Conservation (phyloP, 1,140 invertebrate species). For the Elysia chlorotica region DNA sequence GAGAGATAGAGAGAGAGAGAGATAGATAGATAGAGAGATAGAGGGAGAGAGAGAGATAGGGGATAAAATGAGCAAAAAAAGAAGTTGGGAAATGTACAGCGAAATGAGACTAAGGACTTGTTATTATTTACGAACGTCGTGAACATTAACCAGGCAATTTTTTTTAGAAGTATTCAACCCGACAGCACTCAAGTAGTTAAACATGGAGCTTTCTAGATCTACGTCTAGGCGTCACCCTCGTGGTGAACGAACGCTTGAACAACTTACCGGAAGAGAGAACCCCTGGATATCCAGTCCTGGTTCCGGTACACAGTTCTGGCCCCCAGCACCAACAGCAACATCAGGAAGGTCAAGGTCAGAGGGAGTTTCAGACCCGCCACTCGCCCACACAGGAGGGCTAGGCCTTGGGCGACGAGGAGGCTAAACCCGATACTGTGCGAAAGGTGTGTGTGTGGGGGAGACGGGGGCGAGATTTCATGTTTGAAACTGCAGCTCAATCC, state of each 20-base stretch:
- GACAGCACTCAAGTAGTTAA: no score
- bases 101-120: no score
- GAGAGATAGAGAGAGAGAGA: not conserved
- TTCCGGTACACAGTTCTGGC: conserved; percentile 73
- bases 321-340: conserved; percentile 67
- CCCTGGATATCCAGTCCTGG: conserved; percentile 78
- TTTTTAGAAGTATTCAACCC: no score
- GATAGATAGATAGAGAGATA: not conserved
- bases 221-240: no score
- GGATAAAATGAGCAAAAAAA: not conserved
- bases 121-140: no score
- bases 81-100: not conserved
- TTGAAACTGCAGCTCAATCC: no score
- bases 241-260: no score
- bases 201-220: no score
- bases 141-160: no score
- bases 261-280: conserved; percentile 66
- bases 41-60: no score
- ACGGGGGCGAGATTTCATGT: no score
- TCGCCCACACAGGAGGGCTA: not conserved
- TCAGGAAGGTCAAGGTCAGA: conserved; percentile 66
- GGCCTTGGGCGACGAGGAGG: conserved; percentile 13
- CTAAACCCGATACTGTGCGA: conserved; percentile 10
- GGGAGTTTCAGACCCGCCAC: not conserved
- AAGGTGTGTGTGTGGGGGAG: no score